Evolutionary conservation across 2,888 invertebrate species (phyloP), one percentile per base, ranked within the genome.

Genomic region (Apamea monoglypha): DNA sequence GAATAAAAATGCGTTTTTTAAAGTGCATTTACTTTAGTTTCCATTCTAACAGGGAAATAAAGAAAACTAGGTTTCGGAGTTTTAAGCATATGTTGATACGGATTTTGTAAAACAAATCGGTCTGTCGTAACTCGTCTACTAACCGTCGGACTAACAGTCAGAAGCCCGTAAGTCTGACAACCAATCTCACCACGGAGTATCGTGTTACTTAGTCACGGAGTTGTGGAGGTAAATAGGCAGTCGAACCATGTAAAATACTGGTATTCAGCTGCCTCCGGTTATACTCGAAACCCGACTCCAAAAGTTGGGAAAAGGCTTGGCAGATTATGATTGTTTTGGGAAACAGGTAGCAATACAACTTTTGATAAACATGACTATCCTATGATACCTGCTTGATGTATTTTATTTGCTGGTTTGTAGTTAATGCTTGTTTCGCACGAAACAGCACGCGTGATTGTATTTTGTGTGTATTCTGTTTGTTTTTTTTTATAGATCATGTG

Each of bases 371-470:
- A 81, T 79, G 81, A 81, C 79, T 72, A 53, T 56, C 25, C 29
- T 47, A 66, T 81, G 73, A 66, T 73, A 64, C 18, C 10, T 21
- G 81, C 81, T 81, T 81, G 72, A 6, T 80, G 73, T 80, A 40
- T 80, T 79, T 79, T 40, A 66, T 80, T 80, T 81, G 73, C 81
- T 29, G 8, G 56, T 81, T 1, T 66, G 81, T 80, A 81, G 81
- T 80, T 73, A 66, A 47, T 56, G 79, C 73, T 80, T 80, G 81
- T 80, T 73, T 66, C 64, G 72, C 81, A 72, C 25, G 56, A 72
- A 80, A 72, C 72, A 47, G 63, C 64, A 80, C 81, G 72, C 73
- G 56, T 66, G 44, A 25, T 56, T 53, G 21, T 50, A 16, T 64
- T 81, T 56, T 67, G 6, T 70, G 40, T 76, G 29, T 76, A 16